Evolutionary conservation across 2,797 vertebrate genomes (phyloP), one percentile per base, ranked within the genome.

Genomic region (Scarus forsteni): DNA sequence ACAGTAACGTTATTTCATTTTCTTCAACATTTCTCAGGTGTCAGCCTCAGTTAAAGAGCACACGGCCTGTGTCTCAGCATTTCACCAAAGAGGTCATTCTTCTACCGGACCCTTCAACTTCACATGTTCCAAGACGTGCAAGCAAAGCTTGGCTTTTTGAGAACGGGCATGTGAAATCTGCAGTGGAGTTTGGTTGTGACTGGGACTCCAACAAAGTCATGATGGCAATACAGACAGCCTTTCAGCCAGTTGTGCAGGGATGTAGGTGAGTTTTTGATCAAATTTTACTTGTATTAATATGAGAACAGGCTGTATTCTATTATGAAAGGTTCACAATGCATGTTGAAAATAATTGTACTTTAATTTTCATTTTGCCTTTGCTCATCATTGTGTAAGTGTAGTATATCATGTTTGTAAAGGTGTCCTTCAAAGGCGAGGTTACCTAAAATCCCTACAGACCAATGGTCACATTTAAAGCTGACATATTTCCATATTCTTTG

Each of bases 111-210:
- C 48, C 16, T 19, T 19, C 3, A 19, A 15, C 18, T 49, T 1
- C 48, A 49, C 16, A 19, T n/a, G 16, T 49, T 16, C 48, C 48
- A 49, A 19, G 48, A 10, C 48, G 8, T 49, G 48, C 45, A 18
- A 49, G 9, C 8, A 49, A 49, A 49, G 48, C 48, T 10, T 49
- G 48, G 16, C 48, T 49, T 49, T 49, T 49, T 49, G 48, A 49
- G 19, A 49, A 49, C 5, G 10, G 48, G 16, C 48, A 49, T 11
- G 16, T 49, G 9, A 49, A 19, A 15, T 19, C 48, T 49, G 48
- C 48, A 18, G 15, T 48, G 3, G n/a, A 18, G 16, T 48, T 48
- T 48, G n/a, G 7, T n/a, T 48, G 45, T 16, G 45, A 48, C 15
- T 48, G 45, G 45, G 44, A n/a, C 44, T 18, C 45, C 15, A 46